Evolutionary conservation across 2,113 vertebrate genomes (phyloP), one percentile per base, ranked within the genome.

Genomic region (Craseonycteris thonglongyai): DNA sequence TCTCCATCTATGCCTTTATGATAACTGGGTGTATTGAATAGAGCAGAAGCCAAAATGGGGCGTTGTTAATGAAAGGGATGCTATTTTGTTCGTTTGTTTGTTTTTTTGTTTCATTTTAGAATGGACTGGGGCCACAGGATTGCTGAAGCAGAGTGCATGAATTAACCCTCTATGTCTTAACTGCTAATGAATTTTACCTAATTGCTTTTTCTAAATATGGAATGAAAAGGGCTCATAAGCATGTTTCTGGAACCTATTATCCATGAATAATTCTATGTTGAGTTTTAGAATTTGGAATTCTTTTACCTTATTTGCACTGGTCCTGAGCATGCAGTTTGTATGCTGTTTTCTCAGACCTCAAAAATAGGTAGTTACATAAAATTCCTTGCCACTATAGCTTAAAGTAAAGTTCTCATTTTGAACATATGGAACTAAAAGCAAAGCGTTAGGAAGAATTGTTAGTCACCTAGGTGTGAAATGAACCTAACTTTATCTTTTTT

Each of bases 331-430:
- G 21, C 42, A 19, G 16, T 93, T 93, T 93, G 40, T 93, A 56
- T 19, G 30, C 45, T 91, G 14, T 84, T 96, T 93, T 91, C 71
- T 89, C 49, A 97, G 76, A 95, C 45, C 56, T 96, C 61, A 97
- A 82, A 90, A 90, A 96, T 96, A 94, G 75, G n/a, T 92, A 45
- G 83, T 93, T 97, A 94, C 66, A 88, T 96, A 95, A 97, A 97
- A 96, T 96, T 96, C 40, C 54, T 93, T 96, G 79, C 68, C 68
- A 82, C 11, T 86, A 18, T 94, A 81, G 35, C 94, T 93, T 75
- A 79, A 28, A 80, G 21, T 84, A 85, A 84, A 91, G 88, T 76
- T 90, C 72, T 88, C 47, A 75, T 61, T 93, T 93, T 96, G 54
- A 74, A 85, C 88, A 26, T 84, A 78, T 94, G 12, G 49, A 72